A percentile compares a stretch with the other conserved stretches of the same genome.
Evolutionary conservation across 2,797 vertebrate genomes (phyloP).

Genomic region (Masticophis lateralis): DNA sequence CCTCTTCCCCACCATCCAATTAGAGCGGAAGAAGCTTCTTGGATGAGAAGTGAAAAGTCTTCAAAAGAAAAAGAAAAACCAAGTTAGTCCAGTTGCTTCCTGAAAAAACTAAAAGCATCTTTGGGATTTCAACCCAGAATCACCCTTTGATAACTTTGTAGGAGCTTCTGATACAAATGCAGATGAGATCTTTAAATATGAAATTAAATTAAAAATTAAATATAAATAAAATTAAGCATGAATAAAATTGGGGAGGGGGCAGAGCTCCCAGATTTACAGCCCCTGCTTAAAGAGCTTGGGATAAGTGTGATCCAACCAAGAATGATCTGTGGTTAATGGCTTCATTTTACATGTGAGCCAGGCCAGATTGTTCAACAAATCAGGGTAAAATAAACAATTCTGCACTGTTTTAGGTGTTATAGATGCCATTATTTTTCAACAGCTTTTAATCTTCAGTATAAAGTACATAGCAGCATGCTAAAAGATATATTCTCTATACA

Average conservation of each 20-base stretch:
- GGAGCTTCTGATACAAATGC: not conserved
- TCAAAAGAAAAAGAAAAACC: too few species aligned
- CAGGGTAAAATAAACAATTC: not conserved
- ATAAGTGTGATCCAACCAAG: not conserved
- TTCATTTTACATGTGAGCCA: not conserved
- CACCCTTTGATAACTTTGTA: not conserved
- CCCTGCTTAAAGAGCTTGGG: not conserved
- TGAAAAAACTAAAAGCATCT: too few species aligned
- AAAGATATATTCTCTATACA: not conserved
- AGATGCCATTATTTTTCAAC: not conserved
- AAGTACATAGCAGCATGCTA: not conserved
- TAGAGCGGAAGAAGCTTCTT: too few species aligned
- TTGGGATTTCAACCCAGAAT: too few species aligned
- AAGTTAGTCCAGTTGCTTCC: too few species aligned
- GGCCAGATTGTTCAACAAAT: not conserved
- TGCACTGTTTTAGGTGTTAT: not conserved
- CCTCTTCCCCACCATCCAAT: too few species aligned
- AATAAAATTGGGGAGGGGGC: not conserved
- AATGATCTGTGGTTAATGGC: not conserved
- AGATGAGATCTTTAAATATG: not conserved
- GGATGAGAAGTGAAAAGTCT: too few species aligned
- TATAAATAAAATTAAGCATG: not conserved
- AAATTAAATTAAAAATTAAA: not conserved
- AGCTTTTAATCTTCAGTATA: not conserved
- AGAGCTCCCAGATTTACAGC: not conserved